Evolutionary conservation across 2,797 vertebrate genomes (phyloP).

Genomic region (Adelosebastes latens): DNA sequence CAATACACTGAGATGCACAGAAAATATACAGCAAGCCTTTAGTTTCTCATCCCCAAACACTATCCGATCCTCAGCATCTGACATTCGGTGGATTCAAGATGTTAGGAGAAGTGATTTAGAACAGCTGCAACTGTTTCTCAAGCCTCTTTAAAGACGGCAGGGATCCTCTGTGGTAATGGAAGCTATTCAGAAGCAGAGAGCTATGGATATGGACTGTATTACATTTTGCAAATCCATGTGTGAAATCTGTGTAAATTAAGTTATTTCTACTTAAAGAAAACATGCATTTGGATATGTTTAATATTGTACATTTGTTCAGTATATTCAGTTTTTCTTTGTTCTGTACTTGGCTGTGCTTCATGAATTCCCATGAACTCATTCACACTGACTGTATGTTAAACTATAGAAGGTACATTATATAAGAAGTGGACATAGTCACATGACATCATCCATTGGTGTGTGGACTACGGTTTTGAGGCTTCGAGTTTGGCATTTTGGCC

Average conservation of each 20-base stretch:
- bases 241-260: not conserved
- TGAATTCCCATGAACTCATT: not conserved
- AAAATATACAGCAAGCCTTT: constrained; percentile 21
- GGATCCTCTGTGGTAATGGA: constrained; percentile 21
- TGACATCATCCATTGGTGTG: no score
- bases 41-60: constrained; percentile 8
- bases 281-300: not conserved
- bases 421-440: no score
- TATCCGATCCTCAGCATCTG: constrained; percentile 45
- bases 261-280: not conserved
- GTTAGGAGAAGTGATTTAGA: constrained; percentile 42
- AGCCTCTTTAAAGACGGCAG: constrained; percentile 13
- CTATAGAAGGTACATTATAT: rapidly evolving
- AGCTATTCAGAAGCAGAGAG: constrained; percentile 4
- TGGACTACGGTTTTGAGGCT: no score
- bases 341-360: not conserved
- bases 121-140: constrained; percentile 57
- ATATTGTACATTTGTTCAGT: not conserved
- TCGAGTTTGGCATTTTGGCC: no score
- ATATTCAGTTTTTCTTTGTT: not conserved
- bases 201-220: not conserved
- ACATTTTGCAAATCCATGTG: not conserved
- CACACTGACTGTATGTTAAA: not conserved
- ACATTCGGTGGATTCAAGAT: constrained; percentile 33
- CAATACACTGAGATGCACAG: constrained; percentile 9